Base-by-base conservation (phyloP, 2,888 invertebrate species). In the Malthinus seriepunctatus region DNA sequence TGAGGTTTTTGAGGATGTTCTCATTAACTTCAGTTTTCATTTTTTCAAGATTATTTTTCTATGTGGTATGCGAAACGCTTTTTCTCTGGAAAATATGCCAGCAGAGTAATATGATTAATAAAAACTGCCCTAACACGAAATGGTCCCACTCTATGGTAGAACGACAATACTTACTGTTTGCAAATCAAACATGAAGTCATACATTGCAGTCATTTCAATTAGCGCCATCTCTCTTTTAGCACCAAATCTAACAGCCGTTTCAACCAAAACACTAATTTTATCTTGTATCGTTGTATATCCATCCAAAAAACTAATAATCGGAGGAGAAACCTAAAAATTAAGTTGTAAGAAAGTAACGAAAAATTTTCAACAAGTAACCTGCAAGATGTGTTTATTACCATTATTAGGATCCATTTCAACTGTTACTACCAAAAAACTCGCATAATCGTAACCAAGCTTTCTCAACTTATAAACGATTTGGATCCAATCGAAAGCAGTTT, bases 201-300 rank as follows among this genome's bases (percentile, higher is more conserved):
- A 63, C 1, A 69, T 67, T 51, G 65, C 64, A 10, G 62, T 63
- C 12, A 71, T 55, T 54, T 72, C 70, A 10, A 51, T 55, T 14
- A 47, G 39, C 1, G 67, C 64, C 9, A 59, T 59, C 6, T 58
- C 51, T 23, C 62, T 57, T 6, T 62, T 37, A 5, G 67, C 66
- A 5, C 72, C 71, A 44, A 71, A 63, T 11, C 60, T 52, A 8
- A 55, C 54, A 0, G 71, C 68, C 23, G 71, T 68, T n/a, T 69
- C 63, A 1, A 64, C 49, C 61, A 73, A 71, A 11, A 58, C 39
- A 8, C 66, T 60, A 8, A 67, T 64, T 48, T 52, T 52, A 10
- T 69, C 66, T 10, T 45, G 11, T 12, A 45, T 31, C 15, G 14
- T 45, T 31, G 23, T 31, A 45, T 42, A 42, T n/a, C 23, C 15